Evolutionary conservation across 2,888 invertebrate genomes (phyloP).

Genomic region (Aspidiotus rigidus): DNA sequence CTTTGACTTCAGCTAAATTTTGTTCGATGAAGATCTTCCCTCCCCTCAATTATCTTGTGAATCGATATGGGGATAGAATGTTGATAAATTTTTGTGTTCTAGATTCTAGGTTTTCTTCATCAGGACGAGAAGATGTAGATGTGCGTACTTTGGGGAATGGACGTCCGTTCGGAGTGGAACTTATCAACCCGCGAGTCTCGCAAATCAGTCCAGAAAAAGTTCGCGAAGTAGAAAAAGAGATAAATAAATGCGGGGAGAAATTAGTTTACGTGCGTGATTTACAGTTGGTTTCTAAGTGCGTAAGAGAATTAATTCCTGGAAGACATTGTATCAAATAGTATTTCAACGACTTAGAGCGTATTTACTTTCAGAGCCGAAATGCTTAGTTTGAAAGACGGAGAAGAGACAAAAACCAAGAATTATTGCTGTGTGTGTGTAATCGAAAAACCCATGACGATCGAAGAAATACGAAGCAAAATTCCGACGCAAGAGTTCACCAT

Average conservation of each 20-base stretch:
- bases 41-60: too few species aligned
- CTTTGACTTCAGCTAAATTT: too few species aligned
- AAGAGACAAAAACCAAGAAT: conserved; percentile 75
- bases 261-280: conserved; percentile 52
- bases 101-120: conserved; percentile 61
- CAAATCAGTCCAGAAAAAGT: conserved; percentile 49
- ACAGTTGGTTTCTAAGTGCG: conserved; percentile 43
- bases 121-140: conserved; percentile 95
- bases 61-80: not conserved
- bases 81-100: conserved; percentile 37
- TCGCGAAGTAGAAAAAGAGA: conserved; percentile 49
- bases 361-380: conserved; percentile 53
- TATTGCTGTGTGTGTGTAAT: conserved; percentile 68
- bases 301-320: not conserved
- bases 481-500: conserved; percentile 52
- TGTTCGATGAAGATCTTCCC: too few species aligned
- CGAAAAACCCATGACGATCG: conserved; percentile 34
- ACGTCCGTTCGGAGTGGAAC: conserved; percentile 85
- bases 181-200: conserved; percentile 56
- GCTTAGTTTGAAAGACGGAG: conserved; percentile 67
- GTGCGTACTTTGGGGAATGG: conserved; percentile 87
- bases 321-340: too few species aligned
- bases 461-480: conserved; percentile 47
- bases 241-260: conserved; percentile 45
- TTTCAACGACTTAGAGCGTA: not conserved